Percentiles rank a stretch among this genome's conserved stretches.
phyloP scores from a whole-genome alignment of 2,888 invertebrate genomes.

The Scaptomyza flava region DNA sequence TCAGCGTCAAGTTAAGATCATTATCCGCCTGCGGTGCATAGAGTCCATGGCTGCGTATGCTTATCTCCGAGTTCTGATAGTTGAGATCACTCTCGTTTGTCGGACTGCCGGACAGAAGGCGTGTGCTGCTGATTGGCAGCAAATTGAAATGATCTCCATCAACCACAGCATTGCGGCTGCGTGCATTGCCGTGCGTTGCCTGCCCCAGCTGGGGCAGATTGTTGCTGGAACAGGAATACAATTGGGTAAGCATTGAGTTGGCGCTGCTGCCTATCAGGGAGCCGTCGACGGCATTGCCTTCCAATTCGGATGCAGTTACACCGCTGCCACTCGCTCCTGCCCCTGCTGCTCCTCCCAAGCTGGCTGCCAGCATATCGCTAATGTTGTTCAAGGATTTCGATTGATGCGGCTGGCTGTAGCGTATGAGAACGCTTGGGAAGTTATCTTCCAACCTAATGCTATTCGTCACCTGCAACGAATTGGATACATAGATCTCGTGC shows the following conservation, averaged over 20 bases:
- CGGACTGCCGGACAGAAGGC: slow-evolving; percentile 81
- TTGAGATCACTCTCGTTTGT: slow-evolving; percentile 88
- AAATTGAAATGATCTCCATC: slow-evolving; percentile 34
- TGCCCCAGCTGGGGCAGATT: slow-evolving; percentile 49
- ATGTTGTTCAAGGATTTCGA: slow-evolving; percentile 80
- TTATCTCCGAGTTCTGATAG: slow-evolving; percentile 88
- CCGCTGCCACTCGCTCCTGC: not conserved
- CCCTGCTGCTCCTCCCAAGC: not conserved
- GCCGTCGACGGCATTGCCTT: slow-evolving; percentile 11
- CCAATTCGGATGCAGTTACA: slow-evolving; percentile 1
- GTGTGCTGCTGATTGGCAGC: slow-evolving; percentile 28
- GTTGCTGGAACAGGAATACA: slow-evolving; percentile 62
- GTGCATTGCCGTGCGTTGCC: slow-evolving; percentile 21
- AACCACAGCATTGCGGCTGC: slow-evolving; percentile 3
- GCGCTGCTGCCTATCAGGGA: slow-evolving; percentile 52
- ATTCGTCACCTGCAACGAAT: slow-evolving; percentile 82
- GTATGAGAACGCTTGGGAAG: slow-evolving; percentile 72
- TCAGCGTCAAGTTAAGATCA: slow-evolving; percentile 85
- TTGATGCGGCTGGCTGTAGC: slow-evolving; percentile 69
- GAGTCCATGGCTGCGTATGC: slow-evolving; percentile 87
- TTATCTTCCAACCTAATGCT: slow-evolving; percentile 77
- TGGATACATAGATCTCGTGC: slow-evolving; percentile 83
- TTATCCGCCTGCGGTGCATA: slow-evolving; percentile 87
- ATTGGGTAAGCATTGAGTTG: slow-evolving; percentile 44
- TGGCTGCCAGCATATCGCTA: slow-evolving; percentile 55